Evolutionary conservation across 2,888 invertebrate species (phyloP), one percentile per base, ranked within the genome.

Genomic region (Xestobium rufovillosum): DNA sequence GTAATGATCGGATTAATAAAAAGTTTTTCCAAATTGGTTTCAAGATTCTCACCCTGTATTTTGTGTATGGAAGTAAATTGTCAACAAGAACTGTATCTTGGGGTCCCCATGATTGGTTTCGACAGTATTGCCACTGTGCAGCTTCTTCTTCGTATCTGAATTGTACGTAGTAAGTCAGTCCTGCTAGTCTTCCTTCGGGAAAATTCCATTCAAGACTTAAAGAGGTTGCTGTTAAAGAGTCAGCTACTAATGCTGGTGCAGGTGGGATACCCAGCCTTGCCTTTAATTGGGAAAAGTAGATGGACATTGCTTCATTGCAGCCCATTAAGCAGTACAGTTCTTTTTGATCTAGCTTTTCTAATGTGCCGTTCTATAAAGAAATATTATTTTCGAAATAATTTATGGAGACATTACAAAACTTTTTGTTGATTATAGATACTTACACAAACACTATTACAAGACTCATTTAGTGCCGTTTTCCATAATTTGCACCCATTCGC

Each of bases 61-160:
- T 87, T 1, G 90, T 86, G 59, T 87, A 92, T 0, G 94, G 91
- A 48, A 83, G 78, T 31, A 94, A 69, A 48, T 83, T 78, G 46
- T 83, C 79, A 4, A 92, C 80, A 14, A 76, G 73, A 49, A 83
- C 83, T 26, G 78, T 76, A 40, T 68, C 69, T 34, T 64, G 53
- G 16, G 63, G 52, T 2, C 75, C 73, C 72, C 82, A 80, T 31
- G 77, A 78, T 51, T 78, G 77, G 57, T 83, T 82, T 30, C 79
- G 71, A 59, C 83, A 87, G 60, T 84, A 87, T 58, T 85, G 83
- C 92, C 92, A 92, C 13, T 78, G 73, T 32, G 76, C 76, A 3
- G 76, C 75, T 26, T 76, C 61, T 48, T 78, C 78, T 48, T 79
- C 80, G 57, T 80, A 83, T 32, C 78, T 73, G 80, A 82, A 83